A percentile compares a stretch with the other conserved stretches of the same genome.
These are phyloP conservation scores for Cromileptes altivelis DNA, from an alignment of 2,113 vertebrate genomes.

Conservation along the genomic window DNA sequence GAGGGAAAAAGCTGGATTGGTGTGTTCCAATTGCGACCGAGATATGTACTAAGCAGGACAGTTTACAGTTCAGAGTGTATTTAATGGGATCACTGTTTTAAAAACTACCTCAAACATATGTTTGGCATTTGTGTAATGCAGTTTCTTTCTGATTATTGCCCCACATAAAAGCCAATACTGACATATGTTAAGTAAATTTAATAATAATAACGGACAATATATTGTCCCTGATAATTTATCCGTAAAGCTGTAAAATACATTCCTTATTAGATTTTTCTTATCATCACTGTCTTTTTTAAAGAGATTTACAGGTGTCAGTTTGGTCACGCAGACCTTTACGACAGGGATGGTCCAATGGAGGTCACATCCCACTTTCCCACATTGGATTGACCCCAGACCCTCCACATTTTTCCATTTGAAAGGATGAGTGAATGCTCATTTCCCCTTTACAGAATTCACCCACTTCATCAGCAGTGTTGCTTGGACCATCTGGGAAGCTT, in stretches of 20 bases:
- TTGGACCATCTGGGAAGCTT: constrained; percentile 60
- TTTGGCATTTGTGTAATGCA: neutral
- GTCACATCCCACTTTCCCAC: constrained; percentile 23
- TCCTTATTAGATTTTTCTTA: neutral
- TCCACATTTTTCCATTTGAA: constrained; percentile 36
- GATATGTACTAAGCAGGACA: neutral
- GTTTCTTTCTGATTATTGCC: neutral
- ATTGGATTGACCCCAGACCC: constrained; percentile 36
- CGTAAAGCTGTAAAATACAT: neutral
- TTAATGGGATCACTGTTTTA: neutral
- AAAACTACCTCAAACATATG: neutral
- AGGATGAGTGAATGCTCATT: constrained; percentile 52
- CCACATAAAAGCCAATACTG: neutral
- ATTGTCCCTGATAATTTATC: neutral
- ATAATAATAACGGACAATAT: neutral
- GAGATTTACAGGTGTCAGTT: neutral
- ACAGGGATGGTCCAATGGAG: neutral
- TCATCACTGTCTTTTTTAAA: neutral
- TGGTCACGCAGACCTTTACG: neutral
- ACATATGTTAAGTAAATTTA: neutral
- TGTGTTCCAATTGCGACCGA: neutral
- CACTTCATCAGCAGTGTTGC: constrained; percentile 46
- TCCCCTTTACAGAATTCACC: constrained; percentile 37
- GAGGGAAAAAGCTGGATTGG: neutral
- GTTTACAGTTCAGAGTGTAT: neutral